A percentile compares a stretch with the other conserved stretches of the same genome.
Conservation (phyloP, 2,113 vertebrate species). For the Xenopus laevis region DNA sequence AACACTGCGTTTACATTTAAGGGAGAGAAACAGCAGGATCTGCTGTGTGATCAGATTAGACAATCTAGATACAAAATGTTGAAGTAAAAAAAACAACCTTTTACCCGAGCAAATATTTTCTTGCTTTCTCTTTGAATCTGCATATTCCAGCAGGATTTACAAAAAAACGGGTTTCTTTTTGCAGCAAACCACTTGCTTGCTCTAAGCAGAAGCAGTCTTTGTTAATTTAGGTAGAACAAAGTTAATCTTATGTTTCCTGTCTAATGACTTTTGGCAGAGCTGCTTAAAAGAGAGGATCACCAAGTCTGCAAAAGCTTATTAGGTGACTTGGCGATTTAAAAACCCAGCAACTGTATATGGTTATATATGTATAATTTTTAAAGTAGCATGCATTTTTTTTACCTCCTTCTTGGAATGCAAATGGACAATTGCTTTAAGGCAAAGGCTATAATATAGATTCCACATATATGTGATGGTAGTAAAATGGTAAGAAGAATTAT, state of each 20-base stretch:
- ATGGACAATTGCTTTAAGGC: too few relatives aligned
- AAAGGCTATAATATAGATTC: too few relatives aligned
- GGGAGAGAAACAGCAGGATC: conserved; percentile 62
- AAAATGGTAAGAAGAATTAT: too few relatives aligned
- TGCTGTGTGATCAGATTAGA: conserved; percentile 59
- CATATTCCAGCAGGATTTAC: conserved; percentile 72
- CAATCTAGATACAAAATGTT: conserved; percentile 65
- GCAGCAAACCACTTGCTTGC: conserved; percentile 68
- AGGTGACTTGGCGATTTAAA: conserved; percentile 45
- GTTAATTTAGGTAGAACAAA: conserved; percentile 87
- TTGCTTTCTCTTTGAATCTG: conserved; percentile 60
- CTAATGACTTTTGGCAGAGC: conserved; percentile 86
- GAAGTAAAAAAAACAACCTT: conserved; percentile 65
- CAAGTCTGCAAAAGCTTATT: conserved; percentile 53
- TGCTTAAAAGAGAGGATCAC: conserved; percentile 61
- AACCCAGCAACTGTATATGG: neutral
- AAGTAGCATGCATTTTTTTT: too few relatives aligned
- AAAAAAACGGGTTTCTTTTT: conserved; percentile 60
- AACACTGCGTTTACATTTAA: conserved; percentile 71
- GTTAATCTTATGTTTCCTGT: conserved; percentile 95
- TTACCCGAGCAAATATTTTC: conserved; percentile 36
- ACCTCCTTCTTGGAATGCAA: too few relatives aligned
- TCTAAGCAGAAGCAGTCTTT: conserved; percentile 85
- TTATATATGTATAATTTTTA: too few relatives aligned
- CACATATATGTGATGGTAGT: too few relatives aligned